Conservation (phyloP, 2,113 vertebrate species). For the Microtus richardsoni region DNA sequence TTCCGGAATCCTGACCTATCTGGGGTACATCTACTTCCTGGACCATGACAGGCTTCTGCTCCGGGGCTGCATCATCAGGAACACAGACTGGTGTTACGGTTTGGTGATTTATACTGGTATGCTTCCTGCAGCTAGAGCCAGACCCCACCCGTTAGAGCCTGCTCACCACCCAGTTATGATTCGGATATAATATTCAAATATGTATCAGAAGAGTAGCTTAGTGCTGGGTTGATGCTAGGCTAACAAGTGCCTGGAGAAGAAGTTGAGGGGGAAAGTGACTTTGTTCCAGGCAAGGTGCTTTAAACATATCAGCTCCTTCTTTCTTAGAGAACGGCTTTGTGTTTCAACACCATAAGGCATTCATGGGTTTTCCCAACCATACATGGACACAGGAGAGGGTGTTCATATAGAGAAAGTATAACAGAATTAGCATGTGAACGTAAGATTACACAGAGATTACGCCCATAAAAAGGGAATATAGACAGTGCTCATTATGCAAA, state of each 20-base stretch:
- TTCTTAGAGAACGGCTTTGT: slow-evolving; percentile 40
- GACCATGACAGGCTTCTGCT: slow-evolving; percentile 95
- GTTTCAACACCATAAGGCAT: neutral
- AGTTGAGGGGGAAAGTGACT: neutral
- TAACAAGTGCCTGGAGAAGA: neutral
- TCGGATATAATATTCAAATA: neutral
- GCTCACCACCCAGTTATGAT: neutral
- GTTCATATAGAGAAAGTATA: neutral
- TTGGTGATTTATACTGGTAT: slow-evolving; percentile 95
- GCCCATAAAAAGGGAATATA: neutral
- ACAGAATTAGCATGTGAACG: neutral
- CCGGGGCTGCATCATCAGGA: slow-evolving; percentile 94
- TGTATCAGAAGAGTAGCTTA: neutral
- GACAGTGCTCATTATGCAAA: neutral
- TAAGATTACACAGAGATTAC: neutral
- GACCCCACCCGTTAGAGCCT: neutral
- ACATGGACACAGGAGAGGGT: slow-evolving; percentile 17
- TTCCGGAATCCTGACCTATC: slow-evolving; percentile 90
- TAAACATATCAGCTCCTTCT: neutral
- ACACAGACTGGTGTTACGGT: slow-evolving; percentile 98
- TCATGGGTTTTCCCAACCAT: slow-evolving; percentile 1
- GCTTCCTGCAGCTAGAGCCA: slow-evolving; percentile 51
- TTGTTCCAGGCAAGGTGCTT: neutral
- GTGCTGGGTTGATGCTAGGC: neutral
- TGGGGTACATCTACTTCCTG: slow-evolving; percentile 86